Evolutionary conservation across 2,113 vertebrate genomes (phyloP).

Genomic region (Oncorhynchus clarkii): DNA sequence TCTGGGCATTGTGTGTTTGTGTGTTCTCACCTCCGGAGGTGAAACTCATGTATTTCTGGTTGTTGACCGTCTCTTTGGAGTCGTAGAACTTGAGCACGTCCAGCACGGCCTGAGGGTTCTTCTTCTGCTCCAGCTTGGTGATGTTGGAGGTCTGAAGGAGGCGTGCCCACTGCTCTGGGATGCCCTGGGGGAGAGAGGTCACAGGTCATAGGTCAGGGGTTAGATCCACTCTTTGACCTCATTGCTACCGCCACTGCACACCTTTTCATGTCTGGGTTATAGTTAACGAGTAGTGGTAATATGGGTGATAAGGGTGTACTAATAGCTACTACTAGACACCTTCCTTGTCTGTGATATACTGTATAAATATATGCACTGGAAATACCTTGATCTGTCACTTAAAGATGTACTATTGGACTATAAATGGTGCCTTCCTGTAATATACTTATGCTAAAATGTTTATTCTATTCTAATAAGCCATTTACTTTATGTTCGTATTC

Average conservation of each 20-base stretch:
- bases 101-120: constrained; percentile 96
- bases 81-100: constrained; percentile 99
- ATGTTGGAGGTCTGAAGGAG: constrained; percentile 98
- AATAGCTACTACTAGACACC: too few relatives aligned
- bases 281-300: not conserved
- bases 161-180: constrained; percentile 97
- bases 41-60: constrained; percentile 99
- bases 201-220: not conserved
- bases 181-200: constrained; percentile 75
- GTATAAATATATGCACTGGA: too few relatives aligned
- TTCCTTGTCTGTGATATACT: too few relatives aligned
- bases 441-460: too few relatives aligned
- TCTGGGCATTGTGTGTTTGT: not conserved
- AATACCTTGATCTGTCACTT: constrained; percentile 13
- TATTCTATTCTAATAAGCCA: too few relatives aligned
- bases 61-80: constrained; percentile 99
- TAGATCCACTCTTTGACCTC: not conserved
- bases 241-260: not conserved
- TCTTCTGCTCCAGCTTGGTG: constrained; percentile 98
- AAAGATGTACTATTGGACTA: constrained; percentile 6
- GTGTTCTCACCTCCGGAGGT: constrained; percentile 88
- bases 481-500: too few relatives aligned
- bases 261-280: not conserved
- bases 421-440: too few relatives aligned
- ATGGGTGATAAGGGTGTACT: not conserved